phyloP scores from a whole-genome alignment of 2,113 vertebrate genomes.

The Peromyscus polionotus region DNA sequence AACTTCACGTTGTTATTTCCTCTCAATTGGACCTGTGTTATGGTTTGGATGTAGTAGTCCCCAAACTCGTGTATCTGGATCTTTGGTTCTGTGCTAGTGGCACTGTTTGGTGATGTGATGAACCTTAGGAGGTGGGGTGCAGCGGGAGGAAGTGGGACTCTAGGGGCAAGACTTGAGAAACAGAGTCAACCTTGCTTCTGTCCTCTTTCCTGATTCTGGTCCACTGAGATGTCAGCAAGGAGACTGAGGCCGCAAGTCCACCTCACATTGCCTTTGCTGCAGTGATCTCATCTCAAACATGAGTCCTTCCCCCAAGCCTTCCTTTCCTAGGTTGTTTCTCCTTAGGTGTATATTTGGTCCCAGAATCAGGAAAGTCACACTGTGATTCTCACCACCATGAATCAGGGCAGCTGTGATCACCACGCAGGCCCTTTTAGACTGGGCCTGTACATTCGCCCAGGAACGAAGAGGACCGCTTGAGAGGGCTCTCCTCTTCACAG shows the following conservation, averaged over 20 bases:
- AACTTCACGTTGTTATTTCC: not conserved
- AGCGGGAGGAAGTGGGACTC: not conserved
- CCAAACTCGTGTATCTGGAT: not conserved
- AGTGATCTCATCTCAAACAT: not conserved
- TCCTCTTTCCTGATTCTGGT: not conserved
- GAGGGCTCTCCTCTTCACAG: not conserved
- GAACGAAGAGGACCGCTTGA: not conserved
- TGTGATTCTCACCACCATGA: not conserved
- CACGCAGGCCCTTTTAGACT: not conserved
- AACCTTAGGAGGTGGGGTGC: not conserved
- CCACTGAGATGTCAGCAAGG: not conserved
- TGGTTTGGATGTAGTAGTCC: not conserved
- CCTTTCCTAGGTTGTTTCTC: not conserved
- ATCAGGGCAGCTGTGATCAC: not conserved
- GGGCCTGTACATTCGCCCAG: not conserved
- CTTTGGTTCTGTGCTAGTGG: not conserved
- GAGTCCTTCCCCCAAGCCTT: too few relatives aligned
- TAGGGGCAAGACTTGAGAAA: not conserved
- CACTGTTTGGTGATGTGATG: not conserved
- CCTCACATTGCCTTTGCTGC: not conserved
- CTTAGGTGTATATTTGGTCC: not conserved
- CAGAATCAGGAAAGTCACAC: not conserved
- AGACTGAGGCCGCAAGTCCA: not conserved
- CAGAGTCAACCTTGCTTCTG: not conserved
- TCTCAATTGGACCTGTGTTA: not conserved